Evolutionary conservation across 2,888 invertebrate genomes (phyloP), one percentile per base, ranked within the genome.

Genomic region (Seira ritae): DNA sequence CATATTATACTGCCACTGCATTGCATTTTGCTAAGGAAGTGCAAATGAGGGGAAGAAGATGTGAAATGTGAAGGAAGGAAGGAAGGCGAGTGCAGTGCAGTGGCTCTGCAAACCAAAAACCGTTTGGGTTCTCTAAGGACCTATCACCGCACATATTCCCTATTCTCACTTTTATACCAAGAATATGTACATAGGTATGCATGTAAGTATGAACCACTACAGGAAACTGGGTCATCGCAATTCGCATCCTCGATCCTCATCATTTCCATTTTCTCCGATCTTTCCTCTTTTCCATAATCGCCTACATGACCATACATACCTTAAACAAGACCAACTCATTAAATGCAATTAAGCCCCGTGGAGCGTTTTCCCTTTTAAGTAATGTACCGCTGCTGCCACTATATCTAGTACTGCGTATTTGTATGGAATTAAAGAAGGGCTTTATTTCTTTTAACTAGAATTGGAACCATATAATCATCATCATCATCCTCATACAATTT

Each of bases 301-400:
- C 8, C 31, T 31, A 31, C 50, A 3, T 50, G 15, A 1, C 10
- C 17, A 12, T 72, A 37, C 55, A 72, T 46, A 65, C 20, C n/a
- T 37, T 42, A 66, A 65, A 31, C 37, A 62, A 62, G 55, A 62
- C 62, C 74, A 74, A 72, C 85, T 80, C 86, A 87, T 86, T 87
- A 87, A 86, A 86, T 86, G 85, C 86, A 87, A 87, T 86, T 87
- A 87, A 77, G 76, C 82, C 87, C 79, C 82, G 80, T 85, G 72
- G 78, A 86, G 81, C 85, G 81, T 86, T 86, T 84, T 83, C 74
- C 23, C 68, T 68, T 68, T 2, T 2, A 50, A 50, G 50, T 12
- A 50, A 50, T 50, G 8, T 50, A 50, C 17, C 50, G 3, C 50
- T 50, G 50, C 50, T 50, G 15, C 31, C 2, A 31, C 3, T 31